Evolutionary conservation across 2,113 vertebrate genomes (phyloP), one percentile per base, ranked within the genome.

Genomic region (Bujurquina vittata): DNA sequence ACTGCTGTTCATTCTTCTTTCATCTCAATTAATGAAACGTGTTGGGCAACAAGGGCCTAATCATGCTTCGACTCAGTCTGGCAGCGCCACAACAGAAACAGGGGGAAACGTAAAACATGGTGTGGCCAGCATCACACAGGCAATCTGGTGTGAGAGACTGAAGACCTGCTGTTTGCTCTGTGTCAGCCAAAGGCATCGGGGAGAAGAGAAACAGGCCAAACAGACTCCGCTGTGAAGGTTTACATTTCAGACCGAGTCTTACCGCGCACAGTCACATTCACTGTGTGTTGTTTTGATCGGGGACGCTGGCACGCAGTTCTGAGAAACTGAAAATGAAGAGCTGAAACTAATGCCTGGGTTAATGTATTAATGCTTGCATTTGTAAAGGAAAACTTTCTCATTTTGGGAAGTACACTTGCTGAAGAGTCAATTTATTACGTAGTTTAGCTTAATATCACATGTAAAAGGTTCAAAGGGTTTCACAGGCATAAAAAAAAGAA

Each of bases 141-240:
- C 92, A 94, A 87, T 93, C 91, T 93, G 92, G 83, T 86, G 87
- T 81, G 92, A 91, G 88, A 93, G 93, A 90, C 89, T 76, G 67
- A 69, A 62, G 87, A 74, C 89, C 79, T 83, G 92, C 89, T 89
- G 92, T 85, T 86, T 89, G 89, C 88, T 89, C 81, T 69, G 87
- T 90, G 89, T 90, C 86, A 90, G 90, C 84, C 88, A 89, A 84
- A 88, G 85, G 76, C 73, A 65, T 33, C 5, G 65, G 84, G 33
- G 78, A 49, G 29, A 74, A 62, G 55, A 78, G 79, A 65, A 82
- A 75, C 1, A 76, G 87, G 86, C 67, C 84, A 84, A 87, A 75
- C 76, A 83, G 5, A 75, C 63, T 15, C 69, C 2, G 17, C 74
- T 74, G 62, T 29, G 26, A 40, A 55, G 49, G 14, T 75, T 86